A percentile compares a stretch with the other conserved stretches of the same genome.
Evolutionary conservation across 2,797 vertebrate species (phyloP).

Genomic region (Psittacula derbiana): DNA sequence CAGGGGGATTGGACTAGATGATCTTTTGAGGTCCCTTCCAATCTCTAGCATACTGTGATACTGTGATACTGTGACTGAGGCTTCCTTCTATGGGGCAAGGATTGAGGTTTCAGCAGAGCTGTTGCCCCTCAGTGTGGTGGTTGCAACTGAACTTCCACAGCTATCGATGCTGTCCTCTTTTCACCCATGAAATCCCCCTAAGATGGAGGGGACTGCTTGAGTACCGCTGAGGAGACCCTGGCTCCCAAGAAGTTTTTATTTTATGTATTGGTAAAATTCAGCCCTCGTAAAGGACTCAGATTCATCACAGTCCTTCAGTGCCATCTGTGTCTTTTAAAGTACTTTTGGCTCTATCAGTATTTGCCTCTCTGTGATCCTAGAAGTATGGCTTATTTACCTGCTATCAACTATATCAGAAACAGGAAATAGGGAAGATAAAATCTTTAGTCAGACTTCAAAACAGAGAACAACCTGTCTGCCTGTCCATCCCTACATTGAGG

Average conservation of each 20-base stretch:
- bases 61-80: no score
- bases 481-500: fast-evolving
- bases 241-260: background rate
- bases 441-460: background rate
- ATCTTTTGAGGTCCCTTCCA: no score
- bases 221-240: background rate
- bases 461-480: background rate
- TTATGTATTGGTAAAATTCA: background rate
- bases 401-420: background rate
- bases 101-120: background rate
- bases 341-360: background rate
- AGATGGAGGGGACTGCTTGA: background rate
- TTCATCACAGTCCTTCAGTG: background rate
- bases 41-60: no score
- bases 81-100: background rate
- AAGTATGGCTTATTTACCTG: background rate
- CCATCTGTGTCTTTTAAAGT: background rate
- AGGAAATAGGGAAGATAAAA: background rate
- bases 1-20: no score
- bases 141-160: background rate
- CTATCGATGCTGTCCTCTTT: background rate
- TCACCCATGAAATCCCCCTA: background rate
- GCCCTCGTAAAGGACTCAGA: fast-evolving
- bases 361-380: background rate
- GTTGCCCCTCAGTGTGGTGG: background rate